Conservation (phyloP, 1,140 invertebrate genomes). For the Pachypsylla venusta region DNA sequence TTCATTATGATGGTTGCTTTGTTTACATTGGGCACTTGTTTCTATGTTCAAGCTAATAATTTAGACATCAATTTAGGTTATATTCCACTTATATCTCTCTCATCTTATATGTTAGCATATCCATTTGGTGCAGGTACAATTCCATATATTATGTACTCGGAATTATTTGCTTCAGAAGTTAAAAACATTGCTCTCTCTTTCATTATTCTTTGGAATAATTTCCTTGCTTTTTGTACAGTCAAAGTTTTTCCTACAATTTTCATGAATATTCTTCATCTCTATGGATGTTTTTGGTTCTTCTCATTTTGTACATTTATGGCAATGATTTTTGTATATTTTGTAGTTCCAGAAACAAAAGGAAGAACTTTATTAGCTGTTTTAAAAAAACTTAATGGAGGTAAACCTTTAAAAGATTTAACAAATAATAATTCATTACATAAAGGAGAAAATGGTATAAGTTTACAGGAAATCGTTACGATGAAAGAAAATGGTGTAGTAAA, state of each 20-base stretch:
- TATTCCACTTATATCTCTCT: constrained; percentile 37
- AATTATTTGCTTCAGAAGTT: constrained; percentile 36
- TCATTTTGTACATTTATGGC: constrained; percentile 4
- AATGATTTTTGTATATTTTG: neutral
- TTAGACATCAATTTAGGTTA: constrained; percentile 28
- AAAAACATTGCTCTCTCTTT: constrained; percentile 1
- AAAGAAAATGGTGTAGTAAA: neutral
- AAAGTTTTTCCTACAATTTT: constrained; percentile 2
- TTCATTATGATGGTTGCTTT: constrained; percentile 47
- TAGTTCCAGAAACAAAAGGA: neutral
- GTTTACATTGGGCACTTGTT: constrained; percentile 43
- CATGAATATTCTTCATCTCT: neutral
- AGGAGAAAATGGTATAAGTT: neutral
- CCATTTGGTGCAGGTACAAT: constrained; percentile 34
- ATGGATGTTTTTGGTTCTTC: neutral
- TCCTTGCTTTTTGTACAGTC: constrained; percentile 2
- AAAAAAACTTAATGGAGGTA: constrained; percentile 3
- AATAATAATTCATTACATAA: neutral
- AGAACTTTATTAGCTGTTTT: neutral
- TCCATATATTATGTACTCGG: constrained; percentile 43
- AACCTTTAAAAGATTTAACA: neutral
- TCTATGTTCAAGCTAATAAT: constrained; percentile 34
- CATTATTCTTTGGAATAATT: neutral
- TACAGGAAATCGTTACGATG: neutral
- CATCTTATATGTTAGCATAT: constrained; percentile 38